A percentile compares a stretch with the other conserved stretches of the same genome.
These are phyloP conservation scores for Phylloscopus whistleri DNA, from an alignment of 2,113 vertebrate genomes.

Conservation along the genomic window DNA sequence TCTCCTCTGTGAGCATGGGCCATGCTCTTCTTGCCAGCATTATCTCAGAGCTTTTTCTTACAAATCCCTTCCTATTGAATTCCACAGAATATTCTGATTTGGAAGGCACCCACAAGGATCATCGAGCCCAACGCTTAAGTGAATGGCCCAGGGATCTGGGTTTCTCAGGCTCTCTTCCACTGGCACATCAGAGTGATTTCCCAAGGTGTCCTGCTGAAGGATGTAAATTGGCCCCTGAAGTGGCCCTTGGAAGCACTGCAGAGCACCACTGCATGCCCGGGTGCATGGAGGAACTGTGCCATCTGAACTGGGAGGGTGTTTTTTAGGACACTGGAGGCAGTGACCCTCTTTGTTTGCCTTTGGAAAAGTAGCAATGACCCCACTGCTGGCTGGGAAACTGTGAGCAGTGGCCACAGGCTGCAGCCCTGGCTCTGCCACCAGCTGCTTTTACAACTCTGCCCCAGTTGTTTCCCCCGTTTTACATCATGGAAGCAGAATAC, in stretches of 20 bases:
- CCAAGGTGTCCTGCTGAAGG: not conserved
- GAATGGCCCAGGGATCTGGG: not conserved
- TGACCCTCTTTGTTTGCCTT: not conserved
- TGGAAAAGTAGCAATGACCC: not conserved
- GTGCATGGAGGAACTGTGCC: not conserved
- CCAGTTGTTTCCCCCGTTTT: not conserved
- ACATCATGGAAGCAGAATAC: not conserved
- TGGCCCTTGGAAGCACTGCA: not conserved
- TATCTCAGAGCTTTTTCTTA: not conserved
- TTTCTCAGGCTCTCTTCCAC: not conserved
- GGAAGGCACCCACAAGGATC: not conserved
- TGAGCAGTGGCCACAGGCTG: not conserved
- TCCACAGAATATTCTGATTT: not conserved
- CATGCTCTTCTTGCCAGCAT: not conserved
- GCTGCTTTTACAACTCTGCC: not conserved
- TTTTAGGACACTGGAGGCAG: not conserved
- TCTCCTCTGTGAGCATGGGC: not conserved
- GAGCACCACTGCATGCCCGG: not conserved
- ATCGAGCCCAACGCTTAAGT: not conserved
- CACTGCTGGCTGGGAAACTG: not conserved
- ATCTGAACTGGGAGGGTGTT: not conserved
- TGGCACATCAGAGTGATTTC: not conserved
- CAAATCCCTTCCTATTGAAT: not conserved
- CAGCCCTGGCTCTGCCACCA: not conserved
- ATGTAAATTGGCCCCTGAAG: rapidly evolving